Conservation (phyloP, 2,797 vertebrate species). For the Vireo griseus region DNA sequence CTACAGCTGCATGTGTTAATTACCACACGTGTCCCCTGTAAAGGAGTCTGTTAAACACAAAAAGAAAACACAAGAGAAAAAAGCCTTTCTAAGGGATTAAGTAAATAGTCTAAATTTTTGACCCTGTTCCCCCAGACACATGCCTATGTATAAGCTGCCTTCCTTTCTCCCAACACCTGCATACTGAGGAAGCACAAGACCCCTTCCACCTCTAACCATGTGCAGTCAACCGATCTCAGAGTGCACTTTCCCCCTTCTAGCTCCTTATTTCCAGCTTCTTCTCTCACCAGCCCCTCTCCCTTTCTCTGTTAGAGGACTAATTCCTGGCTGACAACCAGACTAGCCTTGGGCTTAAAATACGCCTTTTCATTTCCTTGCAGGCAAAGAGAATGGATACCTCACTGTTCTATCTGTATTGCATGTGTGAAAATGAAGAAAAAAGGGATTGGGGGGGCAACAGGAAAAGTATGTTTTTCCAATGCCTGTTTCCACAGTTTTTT, state of each 20-base stretch:
- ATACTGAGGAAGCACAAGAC: conserved; percentile 43
- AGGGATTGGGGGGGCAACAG: accelerated
- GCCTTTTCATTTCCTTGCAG: conserved; percentile 69
- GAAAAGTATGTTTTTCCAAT: background rate
- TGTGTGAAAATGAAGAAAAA: conserved; percentile 8
- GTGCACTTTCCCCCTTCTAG: background rate
- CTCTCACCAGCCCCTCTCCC: background rate
- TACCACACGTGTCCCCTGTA: conserved; percentile 76
- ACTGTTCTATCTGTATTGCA: background rate
- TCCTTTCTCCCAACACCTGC: conserved; percentile 48
- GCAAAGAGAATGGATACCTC: conserved; percentile 61
- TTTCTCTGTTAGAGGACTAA: conserved; percentile 51
- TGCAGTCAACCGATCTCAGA: conserved; percentile 4
- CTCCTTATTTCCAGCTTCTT: conserved; percentile 31
- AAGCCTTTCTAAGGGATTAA: conserved; percentile 75
- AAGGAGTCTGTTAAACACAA: conserved; percentile 74
- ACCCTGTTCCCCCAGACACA: conserved; percentile 65
- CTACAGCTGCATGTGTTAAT: conserved; percentile 76
- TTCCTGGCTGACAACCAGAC: conserved; percentile 72
- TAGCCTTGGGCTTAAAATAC: conserved; percentile 56
- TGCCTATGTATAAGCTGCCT: conserved; percentile 26
- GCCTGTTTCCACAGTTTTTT: background rate
- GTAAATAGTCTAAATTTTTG: conserved; percentile 76
- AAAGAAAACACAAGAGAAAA: conserved; percentile 72
- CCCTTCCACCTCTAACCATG: background rate